Base-by-base conservation (phyloP, 2,888 invertebrate genomes). In the Netelia melanura region DNA sequence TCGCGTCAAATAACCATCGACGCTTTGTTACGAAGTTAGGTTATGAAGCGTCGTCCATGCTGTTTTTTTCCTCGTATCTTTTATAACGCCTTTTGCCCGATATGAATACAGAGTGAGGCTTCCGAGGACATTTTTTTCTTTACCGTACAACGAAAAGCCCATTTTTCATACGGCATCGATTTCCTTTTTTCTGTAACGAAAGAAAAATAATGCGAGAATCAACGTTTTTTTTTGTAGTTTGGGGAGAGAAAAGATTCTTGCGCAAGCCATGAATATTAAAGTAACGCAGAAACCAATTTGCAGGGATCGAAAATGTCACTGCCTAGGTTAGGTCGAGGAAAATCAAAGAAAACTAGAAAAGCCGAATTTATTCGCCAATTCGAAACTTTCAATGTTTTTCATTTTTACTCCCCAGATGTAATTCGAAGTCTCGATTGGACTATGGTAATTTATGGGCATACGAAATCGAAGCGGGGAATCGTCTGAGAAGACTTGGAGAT, bases 401-500 rank as follows among this genome's bases (percentile, higher is more conserved):
- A 56, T 65, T 65, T 54, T 64, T 30, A 30, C 30, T 5, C 30
- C 5, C 3, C 43, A 21, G 11, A 38, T 76, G 56, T 56, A 74
- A 56, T 80, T 56, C n/a, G 74, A 58, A 67, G 65, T 48, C 67
- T 61, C 74, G 38, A 76, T 65, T 38, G 67, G 65, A 38, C 43
- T 30, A 65, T 76, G 76, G 38, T 65, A 65, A 76, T 76, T 76
- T 76, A 77, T 77, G 67, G 56, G 67, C 58, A 77, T 77, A 65
- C 65, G 76, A 67, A 74, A 74, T 54, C 68, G 61, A 52, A 25
- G 48, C 25, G 54, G 38, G 5, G 61, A 58, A 75, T 75, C 61
- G 62, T 68, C 38, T 43, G 52, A 62, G 48, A 44, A 14, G 52
- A 56, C 25, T 5, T 30, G 6, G 38, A 38, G 52, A 21, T 43